A percentile compares a stretch with the other conserved stretches of the same genome.
These are phyloP conservation scores for Watsonalla binaria DNA, from an alignment of 2,888 invertebrate species.

Conservation along the genomic window DNA sequence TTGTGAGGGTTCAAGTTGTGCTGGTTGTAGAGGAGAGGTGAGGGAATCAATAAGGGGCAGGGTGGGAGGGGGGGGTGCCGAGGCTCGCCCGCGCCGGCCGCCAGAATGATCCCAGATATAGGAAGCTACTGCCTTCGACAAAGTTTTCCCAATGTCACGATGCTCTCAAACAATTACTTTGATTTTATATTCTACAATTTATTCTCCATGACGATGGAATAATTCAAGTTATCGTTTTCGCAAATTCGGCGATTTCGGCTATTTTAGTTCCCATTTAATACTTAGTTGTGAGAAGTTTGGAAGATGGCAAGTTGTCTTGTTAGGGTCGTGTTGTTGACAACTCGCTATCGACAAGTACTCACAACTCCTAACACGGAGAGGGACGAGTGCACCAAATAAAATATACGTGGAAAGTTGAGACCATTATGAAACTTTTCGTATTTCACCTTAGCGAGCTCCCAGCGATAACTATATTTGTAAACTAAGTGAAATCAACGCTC, in stretches of 20 bases:
- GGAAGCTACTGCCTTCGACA: neutral
- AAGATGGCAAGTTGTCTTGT: neutral
- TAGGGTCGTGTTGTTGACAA: neutral
- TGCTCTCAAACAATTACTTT: constrained; percentile 16
- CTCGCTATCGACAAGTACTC: neutral
- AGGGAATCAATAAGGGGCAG: constrained; percentile 43
- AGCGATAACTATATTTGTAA: too few species aligned
- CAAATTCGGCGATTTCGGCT: too few species aligned
- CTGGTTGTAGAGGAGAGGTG: constrained; percentile 21
- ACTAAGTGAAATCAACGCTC: too few species aligned
- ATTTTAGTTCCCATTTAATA: too few species aligned
- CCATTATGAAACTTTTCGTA: neutral
- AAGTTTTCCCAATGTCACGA: constrained; percentile 13
- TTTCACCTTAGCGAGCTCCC: neutral
- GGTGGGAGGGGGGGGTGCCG: constrained; percentile 11
- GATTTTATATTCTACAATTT: constrained; percentile 3
- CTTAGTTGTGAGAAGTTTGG: neutral
- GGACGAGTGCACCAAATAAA: too few species aligned
- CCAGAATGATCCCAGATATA: neutral
- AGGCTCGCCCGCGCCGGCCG: constrained; percentile 5
- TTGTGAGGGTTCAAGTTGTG: constrained; percentile 22
- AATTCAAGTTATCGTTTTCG: neutral
- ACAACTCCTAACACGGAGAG: neutral
- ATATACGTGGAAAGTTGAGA: neutral
- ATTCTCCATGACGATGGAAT: neutral